Evolutionary conservation across 2,113 vertebrate species (phyloP).

Genomic region (Crypturellus undulatus): DNA sequence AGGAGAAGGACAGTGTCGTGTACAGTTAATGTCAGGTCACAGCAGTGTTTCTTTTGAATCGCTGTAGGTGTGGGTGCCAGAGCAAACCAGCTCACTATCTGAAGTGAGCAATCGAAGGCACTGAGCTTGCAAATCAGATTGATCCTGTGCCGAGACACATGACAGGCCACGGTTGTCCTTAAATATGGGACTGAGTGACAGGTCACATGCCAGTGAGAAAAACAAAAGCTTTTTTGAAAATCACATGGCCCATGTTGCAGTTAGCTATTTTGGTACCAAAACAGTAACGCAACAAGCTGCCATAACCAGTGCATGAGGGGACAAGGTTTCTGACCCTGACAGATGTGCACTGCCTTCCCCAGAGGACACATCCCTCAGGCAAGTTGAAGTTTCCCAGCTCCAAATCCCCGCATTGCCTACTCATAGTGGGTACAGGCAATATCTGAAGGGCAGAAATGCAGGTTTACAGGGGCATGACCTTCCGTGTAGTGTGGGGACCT

Average conservation of each 20-base stretch:
- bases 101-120: background rate
- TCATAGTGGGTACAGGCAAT: fast-evolving
- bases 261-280: background rate
- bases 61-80: background rate
- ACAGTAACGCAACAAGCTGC: background rate
- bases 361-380: background rate
- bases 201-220: background rate
- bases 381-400: background rate
- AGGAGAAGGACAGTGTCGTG: background rate
- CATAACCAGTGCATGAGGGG: background rate
- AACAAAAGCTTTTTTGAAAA: background rate
- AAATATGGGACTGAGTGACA: background rate
- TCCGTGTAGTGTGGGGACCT: fast-evolving
- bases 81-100: background rate
- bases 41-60: background rate
- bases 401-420: fast-evolving
- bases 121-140: background rate
- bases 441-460: fast-evolving
- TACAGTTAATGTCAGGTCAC: background rate
- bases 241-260: background rate
- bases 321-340: background rate
- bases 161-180: background rate
- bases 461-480: background rate
- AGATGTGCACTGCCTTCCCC: too few species aligned
- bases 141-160: background rate